Conservation (phyloP, 1,140 invertebrate genomes). For the Triops longicaudatus region DNA sequence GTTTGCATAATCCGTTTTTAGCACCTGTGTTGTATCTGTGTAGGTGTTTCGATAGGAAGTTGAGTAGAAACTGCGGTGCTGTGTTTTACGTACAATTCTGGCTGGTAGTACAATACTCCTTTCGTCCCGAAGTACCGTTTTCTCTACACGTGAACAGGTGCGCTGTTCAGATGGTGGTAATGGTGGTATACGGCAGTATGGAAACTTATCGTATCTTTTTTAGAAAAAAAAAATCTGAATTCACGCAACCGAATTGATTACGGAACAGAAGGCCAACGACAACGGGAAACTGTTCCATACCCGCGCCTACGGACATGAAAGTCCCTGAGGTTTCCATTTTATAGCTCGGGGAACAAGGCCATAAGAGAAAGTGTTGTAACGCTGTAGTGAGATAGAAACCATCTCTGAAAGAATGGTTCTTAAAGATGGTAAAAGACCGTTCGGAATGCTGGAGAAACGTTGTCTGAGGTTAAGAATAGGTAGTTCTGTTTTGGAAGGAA, state of each 20-base stretch:
- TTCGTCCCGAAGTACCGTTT: not conserved
- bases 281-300: not conserved
- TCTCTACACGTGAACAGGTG: not conserved
- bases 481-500: not conserved
- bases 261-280: not conserved
- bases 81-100: too few species aligned
- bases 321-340: slow-evolving; percentile 11
- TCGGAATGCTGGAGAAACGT: not conserved
- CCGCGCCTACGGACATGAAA: slow-evolving; percentile 5
- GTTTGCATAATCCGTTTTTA: too few species aligned
- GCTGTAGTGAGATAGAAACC: not conserved
- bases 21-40: not conserved
- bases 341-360: slow-evolving; percentile 1
- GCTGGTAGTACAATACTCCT: not conserved
- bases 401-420: not conserved
- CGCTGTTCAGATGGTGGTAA: not conserved
- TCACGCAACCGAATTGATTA: too few species aligned
- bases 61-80: not conserved
- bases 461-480: not conserved
- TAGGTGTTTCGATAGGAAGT: not conserved
- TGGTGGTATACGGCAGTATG: not conserved
- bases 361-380: slow-evolving; percentile 8
- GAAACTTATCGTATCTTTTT: not conserved
- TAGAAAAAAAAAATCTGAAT: too few species aligned
- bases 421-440: not conserved